Conservation (phyloP, 2,113 vertebrate genomes). For the Peromyscus leucopus region DNA sequence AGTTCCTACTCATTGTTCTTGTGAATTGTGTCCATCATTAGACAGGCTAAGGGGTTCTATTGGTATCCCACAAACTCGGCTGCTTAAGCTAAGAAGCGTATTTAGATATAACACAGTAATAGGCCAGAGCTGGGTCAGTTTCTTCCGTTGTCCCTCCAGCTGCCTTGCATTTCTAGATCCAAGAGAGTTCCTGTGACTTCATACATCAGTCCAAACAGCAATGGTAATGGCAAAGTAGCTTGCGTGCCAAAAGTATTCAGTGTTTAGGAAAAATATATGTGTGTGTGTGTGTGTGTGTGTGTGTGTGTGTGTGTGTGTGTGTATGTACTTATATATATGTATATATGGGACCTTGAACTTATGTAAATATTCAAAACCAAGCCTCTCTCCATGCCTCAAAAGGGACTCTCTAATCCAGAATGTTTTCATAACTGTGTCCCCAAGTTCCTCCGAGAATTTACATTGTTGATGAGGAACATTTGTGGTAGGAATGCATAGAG, state of each 20-base stretch:
- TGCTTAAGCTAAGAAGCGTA: background rate
- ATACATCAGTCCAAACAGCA: background rate
- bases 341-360: background rate
- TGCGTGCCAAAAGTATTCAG: background rate
- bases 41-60: background rate
- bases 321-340: too few relatives aligned
- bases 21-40: background rate
- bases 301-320: too few relatives aligned
- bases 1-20: background rate
- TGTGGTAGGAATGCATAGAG: background rate
- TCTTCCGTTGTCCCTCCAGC: background rate
- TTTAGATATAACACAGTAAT: background rate
- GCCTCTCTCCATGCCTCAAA: background rate
- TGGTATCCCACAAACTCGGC: background rate
- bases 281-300: too few relatives aligned
- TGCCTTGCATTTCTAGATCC: constrained; percentile 19
- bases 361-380: constrained; percentile 17
- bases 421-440: constrained; percentile 20
- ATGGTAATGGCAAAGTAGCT: background rate
- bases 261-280: background rate
- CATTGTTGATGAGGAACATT: background rate
- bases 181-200: background rate
- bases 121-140: background rate
- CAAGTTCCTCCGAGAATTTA: constrained; percentile 43
- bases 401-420: background rate